These are phyloP conservation scores for Sus scrofa DNA, from an alignment of 2,113 vertebrate species.

Conservation along the genomic window T2T-Sscrofa CM000815.6:86011501-86012000, in stretches of 20 bases:
- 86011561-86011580: background rate
- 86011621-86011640: background rate
- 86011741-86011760: background rate
- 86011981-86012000: too few relatives aligned
- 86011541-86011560: background rate
- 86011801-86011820: background rate
- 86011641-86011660: background rate
- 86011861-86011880: conserved; percentile 33
- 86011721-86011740: background rate
- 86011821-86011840: background rate
- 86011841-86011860: background rate
- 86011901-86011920: conserved; percentile 47
- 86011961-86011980: background rate
- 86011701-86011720: background rate
- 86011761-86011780: background rate
- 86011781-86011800: conserved; percentile 19
- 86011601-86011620: fast-evolving
- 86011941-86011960: background rate
- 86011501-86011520: background rate
- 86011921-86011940: background rate
- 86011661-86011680: background rate
- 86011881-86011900: background rate
- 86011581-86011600: background rate
- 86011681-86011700: background rate
- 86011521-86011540: background rate